Conservation (phyloP, 2,797 vertebrate species). For the Petrocephalus schoutedeni region DNA sequence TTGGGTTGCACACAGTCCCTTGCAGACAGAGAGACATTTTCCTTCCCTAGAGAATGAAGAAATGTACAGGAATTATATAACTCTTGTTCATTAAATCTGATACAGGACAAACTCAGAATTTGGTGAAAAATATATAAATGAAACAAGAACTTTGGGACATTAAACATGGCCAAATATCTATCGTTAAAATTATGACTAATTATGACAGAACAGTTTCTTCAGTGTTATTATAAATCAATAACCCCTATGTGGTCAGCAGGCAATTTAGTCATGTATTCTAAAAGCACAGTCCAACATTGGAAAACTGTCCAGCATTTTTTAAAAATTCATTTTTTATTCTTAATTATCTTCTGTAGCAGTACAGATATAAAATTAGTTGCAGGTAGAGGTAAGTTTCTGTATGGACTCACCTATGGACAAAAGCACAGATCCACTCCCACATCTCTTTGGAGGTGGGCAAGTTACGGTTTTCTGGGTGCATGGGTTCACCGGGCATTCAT, state of each 20-base stretch:
- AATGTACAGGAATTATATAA: too few relatives aligned
- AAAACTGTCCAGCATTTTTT: background rate
- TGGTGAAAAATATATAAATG: too few relatives aligned
- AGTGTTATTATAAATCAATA: background rate
- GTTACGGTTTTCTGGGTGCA: background rate
- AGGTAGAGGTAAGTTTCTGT: background rate
- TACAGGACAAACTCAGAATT: too few relatives aligned
- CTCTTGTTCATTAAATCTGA: too few relatives aligned
- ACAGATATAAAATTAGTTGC: background rate
- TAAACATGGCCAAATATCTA: too few relatives aligned
- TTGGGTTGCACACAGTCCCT: too few relatives aligned
- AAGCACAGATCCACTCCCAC: background rate
- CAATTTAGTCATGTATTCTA: background rate
- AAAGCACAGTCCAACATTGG: background rate
- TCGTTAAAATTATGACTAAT: too few relatives aligned
- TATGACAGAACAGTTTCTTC: too few relatives aligned
- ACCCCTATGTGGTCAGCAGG: background rate
- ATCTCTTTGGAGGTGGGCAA: background rate
- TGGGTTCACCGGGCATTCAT: fast-evolving
- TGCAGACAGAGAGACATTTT: too few relatives aligned
- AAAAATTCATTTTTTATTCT: background rate
- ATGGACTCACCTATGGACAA: background rate
- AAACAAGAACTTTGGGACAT: too few relatives aligned
- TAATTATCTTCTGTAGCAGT: background rate
- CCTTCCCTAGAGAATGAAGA: too few relatives aligned